These are phyloP conservation scores for Microctonus aethiopoides DNA, from an alignment of 2,888 invertebrate genomes.

Conservation along the genomic window DNA sequence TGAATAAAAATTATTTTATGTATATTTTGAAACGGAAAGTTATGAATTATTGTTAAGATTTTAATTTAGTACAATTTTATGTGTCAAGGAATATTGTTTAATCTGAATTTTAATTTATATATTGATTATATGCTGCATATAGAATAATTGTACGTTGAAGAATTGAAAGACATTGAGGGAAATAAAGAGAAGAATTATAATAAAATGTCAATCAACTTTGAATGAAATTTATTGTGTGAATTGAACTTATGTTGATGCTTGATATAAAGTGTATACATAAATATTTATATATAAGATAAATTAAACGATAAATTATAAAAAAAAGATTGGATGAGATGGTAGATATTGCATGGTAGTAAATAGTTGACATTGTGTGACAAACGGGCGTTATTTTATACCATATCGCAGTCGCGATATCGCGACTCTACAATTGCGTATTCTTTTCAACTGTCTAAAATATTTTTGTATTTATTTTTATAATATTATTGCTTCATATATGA, in stretches of 20 bases:
- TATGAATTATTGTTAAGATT: too few relatives aligned
- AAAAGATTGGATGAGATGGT: neutral
- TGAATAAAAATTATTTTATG: neutral
- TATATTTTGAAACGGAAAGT: neutral
- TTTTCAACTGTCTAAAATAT: neutral
- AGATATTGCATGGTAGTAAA: neutral
- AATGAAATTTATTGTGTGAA: neutral
- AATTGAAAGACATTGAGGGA: too few relatives aligned
- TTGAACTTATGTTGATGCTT: neutral
- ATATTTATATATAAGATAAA: neutral
- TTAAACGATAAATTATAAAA: neutral
- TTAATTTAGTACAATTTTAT: too few relatives aligned
- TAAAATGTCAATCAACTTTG: neutral
- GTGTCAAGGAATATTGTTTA: too few relatives aligned
- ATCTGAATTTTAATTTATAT: too few relatives aligned
- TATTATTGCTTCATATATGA: neutral
- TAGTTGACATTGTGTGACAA: neutral
- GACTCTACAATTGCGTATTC: neutral
- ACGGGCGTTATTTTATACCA: neutral
- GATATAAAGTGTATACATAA: neutral
- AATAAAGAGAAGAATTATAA: too few relatives aligned
- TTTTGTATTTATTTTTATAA: neutral
- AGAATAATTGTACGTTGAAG: too few relatives aligned
- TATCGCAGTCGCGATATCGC: neutral
- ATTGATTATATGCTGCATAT: too few relatives aligned